Base-by-base conservation (phyloP, 2,888 invertebrate species). In the Mythimna ferrago region DNA sequence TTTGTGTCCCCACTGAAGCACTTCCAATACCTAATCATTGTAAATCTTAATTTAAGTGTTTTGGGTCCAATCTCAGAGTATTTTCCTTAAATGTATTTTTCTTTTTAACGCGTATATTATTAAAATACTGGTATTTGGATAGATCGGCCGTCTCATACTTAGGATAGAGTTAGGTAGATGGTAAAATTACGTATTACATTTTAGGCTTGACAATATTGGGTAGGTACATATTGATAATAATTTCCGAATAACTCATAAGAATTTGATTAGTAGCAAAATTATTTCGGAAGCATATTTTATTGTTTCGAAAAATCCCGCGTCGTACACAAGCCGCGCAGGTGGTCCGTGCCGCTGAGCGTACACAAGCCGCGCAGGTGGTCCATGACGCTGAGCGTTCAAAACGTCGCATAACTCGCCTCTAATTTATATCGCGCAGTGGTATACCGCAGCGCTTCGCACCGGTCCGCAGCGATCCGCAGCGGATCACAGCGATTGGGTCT, bases 351-450 rank as follows among this genome's bases (percentile, higher is more conserved):
- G 73, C 73, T 81, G 81, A 73, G 61, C 68, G 51, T 21, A 21
- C 32, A 58, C 11, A n/a, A 32, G 16, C 21, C 2, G 44, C 38
- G 71, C 68, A 51, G 60, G 71, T 77, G 70, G 32, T 63, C 53
- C 76, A 58, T 73, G 61, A 71, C 67, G 73, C 73, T 81, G 81
- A 73, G 61, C 68, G 51, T 21, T 57, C 73, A 35, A 73, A 71
- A 71, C 57, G 66, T 78, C 66, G 67, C 73, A 71, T 66, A 73
- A 56, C 80, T 71, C 58, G 72, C 54, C 56, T 57, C 53, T 76
- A 76, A 80, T 80, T 66, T 70, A 81, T 71, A 70, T 67, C 10
- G 10, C 3, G 51, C 51, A 9, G n/a, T 7, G 66, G 63, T 64
- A 26, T 35, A 53, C 63, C 69, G 61, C 71, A 32, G 57, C 65